Evolutionary conservation across 2,888 invertebrate species (phyloP), one percentile per base, ranked within the genome.

Genomic region (Campoplex capitator): DNA sequence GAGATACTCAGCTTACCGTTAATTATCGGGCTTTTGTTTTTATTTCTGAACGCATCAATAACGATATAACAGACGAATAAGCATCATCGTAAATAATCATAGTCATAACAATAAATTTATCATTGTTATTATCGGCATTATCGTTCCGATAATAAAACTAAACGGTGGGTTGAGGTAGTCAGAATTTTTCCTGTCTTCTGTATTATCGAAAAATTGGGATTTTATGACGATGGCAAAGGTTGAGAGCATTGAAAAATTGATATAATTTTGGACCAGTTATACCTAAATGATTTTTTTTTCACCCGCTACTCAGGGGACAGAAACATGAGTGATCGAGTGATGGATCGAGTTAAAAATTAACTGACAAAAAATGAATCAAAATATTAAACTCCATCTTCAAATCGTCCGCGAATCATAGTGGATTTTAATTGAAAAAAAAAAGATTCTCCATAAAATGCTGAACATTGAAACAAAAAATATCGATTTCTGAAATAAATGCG

Each of bases 21-120:
- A 91, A 91, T 91, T 91, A 91, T 89, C 88, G 77, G 80, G 75
- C 85, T 86, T 75, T 70, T 23, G 88, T 90, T 89, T 89, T 90
- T 81, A 86, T 89, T 89, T 84, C 88, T 86, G 87, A 84, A 86
- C 75, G 54, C n/a, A 56, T 48, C n/a, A 35, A 80, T 73, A 79
- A 75, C 70, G 58, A 54, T 54, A 65, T 28, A 35, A 73, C 54
- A 62, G 54, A 73, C 45, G 11, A 45, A 35, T 56, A 38, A 73
- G 54, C 35, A 65, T 65, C 45, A 54, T 81, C 67, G 56, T 79
- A 51, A 76, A 56, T 76, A 80, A 79, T 65, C 54, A 76, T 35
- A 70, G 74, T 35, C 32, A 42, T 48, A 38, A 73, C n/a, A 51
- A 73, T 56, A 56, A 74, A 35, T 74, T 38, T 35, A 23, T 74